phyloP scores from a whole-genome alignment of 2,113 vertebrate species.

The Onychostruthus taczanowskii region DNA sequence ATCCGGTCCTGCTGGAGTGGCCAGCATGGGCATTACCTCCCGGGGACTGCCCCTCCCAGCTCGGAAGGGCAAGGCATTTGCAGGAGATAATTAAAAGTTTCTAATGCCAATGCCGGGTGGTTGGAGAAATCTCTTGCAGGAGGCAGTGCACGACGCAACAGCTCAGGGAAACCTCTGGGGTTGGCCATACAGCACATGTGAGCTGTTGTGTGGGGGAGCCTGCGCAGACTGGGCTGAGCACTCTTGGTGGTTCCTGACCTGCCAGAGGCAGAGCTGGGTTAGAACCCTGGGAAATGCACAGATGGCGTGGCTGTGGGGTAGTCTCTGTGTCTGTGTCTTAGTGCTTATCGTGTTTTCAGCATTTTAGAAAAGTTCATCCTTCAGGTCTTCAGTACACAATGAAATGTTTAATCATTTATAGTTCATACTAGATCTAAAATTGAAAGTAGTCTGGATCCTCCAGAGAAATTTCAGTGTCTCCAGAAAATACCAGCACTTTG shows the following conservation, averaged over 20 bases:
- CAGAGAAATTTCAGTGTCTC: not conserved
- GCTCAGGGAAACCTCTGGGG: not conserved
- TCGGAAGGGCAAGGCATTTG: not conserved
- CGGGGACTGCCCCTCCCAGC: not conserved
- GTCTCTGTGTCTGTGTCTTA: rapidly evolving
- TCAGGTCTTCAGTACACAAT: not conserved
- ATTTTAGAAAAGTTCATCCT: not conserved
- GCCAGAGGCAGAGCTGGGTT: not conserved
- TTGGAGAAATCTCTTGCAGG: not conserved
- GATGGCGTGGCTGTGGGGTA: not conserved
- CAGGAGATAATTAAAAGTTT: not conserved
- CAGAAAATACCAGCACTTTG: not conserved
- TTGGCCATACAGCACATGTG: rapidly evolving
- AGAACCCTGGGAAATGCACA: not conserved
- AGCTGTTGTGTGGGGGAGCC: not conserved
- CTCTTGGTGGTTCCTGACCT: not conserved
- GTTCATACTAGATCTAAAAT: not conserved
- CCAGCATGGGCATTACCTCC: rapidly evolving
- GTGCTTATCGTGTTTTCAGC: not conserved
- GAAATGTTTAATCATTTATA: not conserved
- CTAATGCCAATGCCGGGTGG: not conserved
- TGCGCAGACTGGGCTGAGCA: not conserved
- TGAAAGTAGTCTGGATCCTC: not conserved
- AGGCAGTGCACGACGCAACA: rapidly evolving
- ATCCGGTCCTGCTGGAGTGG: not conserved